Base-by-base conservation (phyloP, 2,888 invertebrate genomes). In the Hemaris fuciformis region DNA sequence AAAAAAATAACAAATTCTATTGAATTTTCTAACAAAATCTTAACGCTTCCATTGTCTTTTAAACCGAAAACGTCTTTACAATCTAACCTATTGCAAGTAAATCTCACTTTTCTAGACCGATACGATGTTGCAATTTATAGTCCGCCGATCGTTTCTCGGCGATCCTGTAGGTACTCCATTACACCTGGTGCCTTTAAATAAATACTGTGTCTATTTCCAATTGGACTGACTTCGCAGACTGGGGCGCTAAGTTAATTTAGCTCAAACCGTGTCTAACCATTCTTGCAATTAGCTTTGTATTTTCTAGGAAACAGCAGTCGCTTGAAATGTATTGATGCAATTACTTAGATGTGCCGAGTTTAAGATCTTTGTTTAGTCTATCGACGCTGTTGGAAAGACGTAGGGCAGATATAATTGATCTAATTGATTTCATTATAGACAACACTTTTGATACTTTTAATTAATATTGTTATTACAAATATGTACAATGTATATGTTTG, bases 171-270 rank as follows among this genome's bases (percentile, higher is more conserved):
- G 42, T 43, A 18, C 27, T 57, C 42, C 15, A 27, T 59, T 43
- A 25, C 58, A 59, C 58, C 58, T 59, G 43, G 25, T 59, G 18
- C 6, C 31, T 25, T 57, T 27, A 59, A 59, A 59, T 59, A 59
- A 59, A 59, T 59, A 43, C 27, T 23, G 43, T 27, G 15, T 59
- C 18, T 59, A 59, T 43, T 59, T 42, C 8, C 59, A 59, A 43
- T 59, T 25, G 18, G 43, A 18, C 38, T 20, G 25, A 31, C 20
- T 43, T 27, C 25, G 42, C n/a, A 41, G 15, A 8, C 41, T 10
- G 13, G n/a, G 20, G 22, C 4, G 8, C 41, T 42, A 23, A 59
- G 42, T 18, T 43, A 59, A 59, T 59, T 42, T 59, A 53, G 20
- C 6, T 53, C 18, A 10, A 45, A 10, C 25, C 25, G 23, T 25